Percentiles rank a stretch among this genome's conserved stretches.
Conservation (phyloP, 1,140 invertebrate genomes). For the Platyscapa corneri region DNA sequence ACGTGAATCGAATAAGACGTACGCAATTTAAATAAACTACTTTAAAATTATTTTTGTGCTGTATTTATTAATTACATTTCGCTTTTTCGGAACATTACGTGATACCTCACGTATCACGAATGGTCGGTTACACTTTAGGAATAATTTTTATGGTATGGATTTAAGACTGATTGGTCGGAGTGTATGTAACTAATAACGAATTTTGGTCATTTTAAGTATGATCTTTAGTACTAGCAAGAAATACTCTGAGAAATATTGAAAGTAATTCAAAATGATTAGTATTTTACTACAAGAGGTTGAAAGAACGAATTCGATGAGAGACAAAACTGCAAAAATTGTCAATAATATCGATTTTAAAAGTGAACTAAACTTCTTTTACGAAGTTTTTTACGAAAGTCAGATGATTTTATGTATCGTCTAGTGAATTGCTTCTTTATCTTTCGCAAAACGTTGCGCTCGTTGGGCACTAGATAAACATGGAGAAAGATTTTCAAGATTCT, state of each 20-base stretch:
- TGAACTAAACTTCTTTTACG: neutral
- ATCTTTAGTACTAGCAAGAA: no score
- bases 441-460: constrained; percentile 17
- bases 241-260: no score
- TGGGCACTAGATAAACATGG: neutral
- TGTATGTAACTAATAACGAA: neutral
- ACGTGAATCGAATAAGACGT: no score
- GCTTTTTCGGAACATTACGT: no score
- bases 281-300: neutral
- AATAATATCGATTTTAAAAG: constrained; percentile 7
- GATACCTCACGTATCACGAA: no score
- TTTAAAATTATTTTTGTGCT: no score
- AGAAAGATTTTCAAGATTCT: constrained; percentile 41
- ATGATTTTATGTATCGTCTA: constrained; percentile 17
- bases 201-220: neutral
- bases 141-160: neutral
- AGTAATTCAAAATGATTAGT: neutral
- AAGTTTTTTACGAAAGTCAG: constrained; percentile 30
- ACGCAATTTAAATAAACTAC: no score
- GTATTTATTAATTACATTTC: no score
- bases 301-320: neutral
- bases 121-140: neutral
- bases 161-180: neutral
- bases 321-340: constrained; percentile 1
- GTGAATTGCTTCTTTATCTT: constrained; percentile 35